Conservation (phyloP, 2,888 invertebrate species). For the Criorhina ranunculi region DNA sequence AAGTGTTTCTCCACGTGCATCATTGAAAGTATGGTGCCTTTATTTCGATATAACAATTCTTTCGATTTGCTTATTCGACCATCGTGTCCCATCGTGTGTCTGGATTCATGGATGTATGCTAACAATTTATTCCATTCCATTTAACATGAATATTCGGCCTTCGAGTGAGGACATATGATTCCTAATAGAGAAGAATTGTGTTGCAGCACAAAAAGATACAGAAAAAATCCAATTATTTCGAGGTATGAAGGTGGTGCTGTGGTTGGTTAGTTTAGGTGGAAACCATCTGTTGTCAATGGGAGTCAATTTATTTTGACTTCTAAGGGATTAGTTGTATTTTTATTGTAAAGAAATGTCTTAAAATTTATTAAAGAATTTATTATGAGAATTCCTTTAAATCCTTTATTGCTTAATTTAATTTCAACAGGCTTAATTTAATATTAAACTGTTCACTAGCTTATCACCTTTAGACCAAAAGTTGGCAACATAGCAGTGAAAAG, state of each 20-base stretch:
- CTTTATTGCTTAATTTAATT: too few species aligned
- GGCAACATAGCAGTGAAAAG: too few species aligned
- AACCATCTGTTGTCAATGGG: not conserved
- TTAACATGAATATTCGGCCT: constrained; percentile 50
- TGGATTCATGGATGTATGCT: constrained; percentile 64
- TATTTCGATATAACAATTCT: constrained; percentile 39
- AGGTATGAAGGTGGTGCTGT: not conserved
- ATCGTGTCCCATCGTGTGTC: constrained; percentile 30
- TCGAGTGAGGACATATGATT: not conserved
- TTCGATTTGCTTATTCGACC: constrained; percentile 58
- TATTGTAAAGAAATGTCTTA: too few species aligned
- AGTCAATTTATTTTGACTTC: not conserved
- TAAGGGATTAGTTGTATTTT: not conserved
- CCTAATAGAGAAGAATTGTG: constrained; percentile 9
- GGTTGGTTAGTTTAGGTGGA: not conserved
- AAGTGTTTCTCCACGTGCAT: constrained; percentile 51
- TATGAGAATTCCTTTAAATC: too few species aligned
- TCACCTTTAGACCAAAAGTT: too few species aligned
- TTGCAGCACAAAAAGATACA: constrained; percentile 5
- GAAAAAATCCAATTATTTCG: not conserved
- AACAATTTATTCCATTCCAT: constrained; percentile 72
- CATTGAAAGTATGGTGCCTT: constrained; percentile 11
- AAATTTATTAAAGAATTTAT: too few species aligned
- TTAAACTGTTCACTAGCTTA: too few species aligned
- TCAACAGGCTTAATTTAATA: too few species aligned